Base-by-base conservation (phyloP, 2,797 vertebrate species). In the Pangasius sanitwongsei region DNA sequence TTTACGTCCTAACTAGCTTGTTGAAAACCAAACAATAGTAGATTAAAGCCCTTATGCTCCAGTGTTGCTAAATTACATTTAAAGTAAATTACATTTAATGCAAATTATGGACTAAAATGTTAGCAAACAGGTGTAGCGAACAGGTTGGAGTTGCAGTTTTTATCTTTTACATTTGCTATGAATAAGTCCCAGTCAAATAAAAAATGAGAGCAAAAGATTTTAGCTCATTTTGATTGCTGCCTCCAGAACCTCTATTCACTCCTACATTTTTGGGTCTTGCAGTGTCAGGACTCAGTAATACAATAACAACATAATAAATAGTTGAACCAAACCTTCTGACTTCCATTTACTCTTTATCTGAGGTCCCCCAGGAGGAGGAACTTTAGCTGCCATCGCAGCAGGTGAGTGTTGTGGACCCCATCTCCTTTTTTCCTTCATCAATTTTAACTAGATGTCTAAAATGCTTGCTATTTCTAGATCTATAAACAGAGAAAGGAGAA, bases 1-100 rank as follows among this genome's bases (percentile, higher is more conserved):
- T 97, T 98, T 96, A 94, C 97, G 97, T 97, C 98, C 98, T 99
- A 98, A 98, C 97, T 99, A 98, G 98, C 97, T 99, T 98, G 98
- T 98, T 98, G 97, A 98, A 96, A 98, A 96, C 96, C 93, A 94
- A 97, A 97, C 86, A 99, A 98, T 99, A 99, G 98, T 99, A 99
- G 99, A 98, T 99, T 96, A 89, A 87, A 87, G 88, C 84, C 94
- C 95, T 98, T 97, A 98, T 98, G 97, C 97, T 99, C 97, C 97
- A 98, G 97, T 77, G 18, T 67, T 65, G 81, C 75, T 55, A 23
- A 20, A 41, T 83, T 78, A n/a, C 1, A 78, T 50, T 53, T 28
- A 53, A 77, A 28, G 48, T 55, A 55, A 78, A 18, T 41, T 85
- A 53, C 28, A 28, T 12, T 11, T 63, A 28, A 63, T 13, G 67